A percentile compares a stretch with the other conserved stretches of the same genome.
phyloP scores from a whole-genome alignment of 2,797 vertebrate genomes.

The Sebastes matsubarae region DNA sequence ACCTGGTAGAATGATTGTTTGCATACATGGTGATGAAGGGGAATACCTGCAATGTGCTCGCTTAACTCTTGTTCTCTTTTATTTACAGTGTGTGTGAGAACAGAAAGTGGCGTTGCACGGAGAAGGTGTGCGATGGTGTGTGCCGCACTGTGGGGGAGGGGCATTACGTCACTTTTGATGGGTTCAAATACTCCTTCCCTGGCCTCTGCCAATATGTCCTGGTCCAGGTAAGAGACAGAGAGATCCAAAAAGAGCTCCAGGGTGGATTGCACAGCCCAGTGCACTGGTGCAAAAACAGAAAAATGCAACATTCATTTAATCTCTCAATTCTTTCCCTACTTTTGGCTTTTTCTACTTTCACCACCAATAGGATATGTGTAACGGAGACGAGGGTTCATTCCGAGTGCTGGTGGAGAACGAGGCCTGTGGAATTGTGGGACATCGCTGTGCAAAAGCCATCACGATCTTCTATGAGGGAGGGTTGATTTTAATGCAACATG shows the following conservation, averaged over 20 bases:
- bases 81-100: constrained; percentile 86
- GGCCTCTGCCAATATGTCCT: constrained; percentile 95
- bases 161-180: constrained; percentile 95
- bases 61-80: constrained; percentile 14
- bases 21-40: neutral
- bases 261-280: neutral
- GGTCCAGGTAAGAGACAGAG: constrained; percentile 87
- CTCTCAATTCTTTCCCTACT: neutral
- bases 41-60: neutral
- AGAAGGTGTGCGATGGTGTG: constrained; percentile 86
- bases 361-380: constrained; percentile 89
- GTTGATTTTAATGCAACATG: constrained; percentile 87
- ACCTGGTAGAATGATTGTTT: constrained; percentile 86
- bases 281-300: neutral
- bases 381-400: constrained; percentile 86
- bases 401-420: constrained; percentile 92
- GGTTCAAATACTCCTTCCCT: constrained; percentile 90
- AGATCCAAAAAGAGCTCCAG: neutral
- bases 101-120: constrained; percentile 92
- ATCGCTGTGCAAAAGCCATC: constrained; percentile 89
- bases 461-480: constrained; percentile 87
- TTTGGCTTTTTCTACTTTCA: neutral
- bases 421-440: constrained; percentile 88
- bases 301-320: neutral
- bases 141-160: constrained; percentile 89